Evolutionary conservation across 2,888 invertebrate species (phyloP), one percentile per base, ranked within the genome.

Genomic region (Schizaphis graminum): DNA sequence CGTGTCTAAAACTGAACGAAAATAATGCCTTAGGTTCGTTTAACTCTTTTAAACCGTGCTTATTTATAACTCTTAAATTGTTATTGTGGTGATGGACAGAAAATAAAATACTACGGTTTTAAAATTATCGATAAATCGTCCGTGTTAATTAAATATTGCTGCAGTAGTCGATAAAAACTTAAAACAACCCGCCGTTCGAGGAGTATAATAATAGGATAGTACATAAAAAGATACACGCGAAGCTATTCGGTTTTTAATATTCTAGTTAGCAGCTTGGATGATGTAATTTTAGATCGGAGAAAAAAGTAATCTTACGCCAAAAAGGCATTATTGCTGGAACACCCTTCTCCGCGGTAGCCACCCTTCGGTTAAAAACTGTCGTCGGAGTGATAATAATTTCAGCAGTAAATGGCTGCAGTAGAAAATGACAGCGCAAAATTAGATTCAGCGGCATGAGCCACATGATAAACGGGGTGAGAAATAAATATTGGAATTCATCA

Each of bases 271-370:
- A 84, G 11, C 47, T 41, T 11, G 4, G 28, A 86, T 47, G 28
- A 86, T 47, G 47, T 35, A 35, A 8, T 24, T 41, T 77, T 77
- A 21, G 77, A 21, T 35, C 35, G 28, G 53, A 49, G 11, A 84
- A 91, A 91, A 91, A 91, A 91, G 91, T 41, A 91, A 91, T 91
- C 84, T 84, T 56, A 84, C 41, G 35, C 77, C 44, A 44, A 89
- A 89, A 89, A 84, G 41, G 28, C 53, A 41, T 53, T 56, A 41
- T 47, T 28, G 3, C 0, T 24, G 3, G 85, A 41, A 56, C 56
- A 85, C 56, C 91, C 44, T 91, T 77, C 35, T 47, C 56, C 56
- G 91, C 56, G 91, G 53, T 47, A 35, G 57, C 21, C 44, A 44
- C 91, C 91, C 56, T 85, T n/a, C 85, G 85, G 41, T 56, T 91